phyloP scores from a whole-genome alignment of 1,140 invertebrate genomes.

The Leptestheria dahalacensis region DNA sequence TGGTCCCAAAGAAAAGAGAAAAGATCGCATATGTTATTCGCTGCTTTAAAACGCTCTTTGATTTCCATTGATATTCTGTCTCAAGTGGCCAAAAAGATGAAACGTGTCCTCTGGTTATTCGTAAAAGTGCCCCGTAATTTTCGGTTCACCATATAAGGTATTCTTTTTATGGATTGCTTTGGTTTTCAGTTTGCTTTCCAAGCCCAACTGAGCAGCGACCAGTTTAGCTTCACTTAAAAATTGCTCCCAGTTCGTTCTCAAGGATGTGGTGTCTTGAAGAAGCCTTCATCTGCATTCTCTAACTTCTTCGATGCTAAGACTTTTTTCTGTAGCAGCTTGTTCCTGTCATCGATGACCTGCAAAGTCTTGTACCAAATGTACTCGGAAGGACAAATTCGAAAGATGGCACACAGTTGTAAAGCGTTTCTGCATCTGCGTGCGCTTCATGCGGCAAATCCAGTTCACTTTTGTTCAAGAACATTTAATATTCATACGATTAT shows the following conservation, averaged over 20 bases:
- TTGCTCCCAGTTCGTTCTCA: conserved; percentile 4
- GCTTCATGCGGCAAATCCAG: conserved; percentile 7
- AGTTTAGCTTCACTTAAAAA: neutral
- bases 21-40: neutral
- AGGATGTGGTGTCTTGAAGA: neutral
- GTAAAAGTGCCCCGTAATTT: neutral
- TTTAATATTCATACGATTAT: too few species aligned
- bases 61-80: conserved; percentile 6
- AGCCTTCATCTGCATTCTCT: conserved; percentile 6
- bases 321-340: neutral
- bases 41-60: conserved; percentile 6
- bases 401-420: neutral
- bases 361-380: conserved; percentile 3
- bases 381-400: conserved; percentile 5
- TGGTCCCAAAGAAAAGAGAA: conserved; percentile 6
- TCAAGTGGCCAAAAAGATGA: neutral
- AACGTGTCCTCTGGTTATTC: neutral
- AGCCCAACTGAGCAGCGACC: neutral
- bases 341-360: conserved; percentile 8
- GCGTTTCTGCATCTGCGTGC: conserved; percentile 4
- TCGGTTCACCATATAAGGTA: conserved; percentile 1
- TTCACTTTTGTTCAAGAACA: too few species aligned
- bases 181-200: neutral
- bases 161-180: conserved; percentile 4
- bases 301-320: conserved; percentile 3